Base-by-base conservation (phyloP, 2,888 invertebrate genomes). In the Pseudococcus jackbeardsleyi region DNA sequence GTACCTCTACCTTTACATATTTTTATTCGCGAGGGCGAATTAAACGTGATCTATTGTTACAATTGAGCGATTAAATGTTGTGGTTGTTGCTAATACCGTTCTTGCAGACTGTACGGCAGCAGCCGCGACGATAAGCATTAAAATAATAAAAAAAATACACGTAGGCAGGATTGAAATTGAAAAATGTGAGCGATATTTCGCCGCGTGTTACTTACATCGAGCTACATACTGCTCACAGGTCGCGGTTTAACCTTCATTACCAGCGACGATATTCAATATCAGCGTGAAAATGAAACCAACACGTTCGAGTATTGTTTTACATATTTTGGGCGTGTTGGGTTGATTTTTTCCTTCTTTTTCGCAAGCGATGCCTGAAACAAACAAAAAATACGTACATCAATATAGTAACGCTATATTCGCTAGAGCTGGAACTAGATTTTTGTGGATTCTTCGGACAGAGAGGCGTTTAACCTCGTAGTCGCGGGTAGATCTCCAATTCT, bases 291-390 rank as follows among this genome's bases (percentile, higher is more conserved):
- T 33, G 42, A 79, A 79, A 79, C 79, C 79, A 42, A 79, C 79
- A 42, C 39, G 79, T 42, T 79, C 15, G 17, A 9, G 79, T 79
- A 42, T 42, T 39, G 79, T 79, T 79, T 79, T 72, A 72, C 68
- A 72, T 72, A 72, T 79, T 79, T 79, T 79, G 79, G 79, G 79
- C 46, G 79, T 79, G 79, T 79, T 79, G 79, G 39, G 19, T 72
- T 12, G 12, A 33, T 33, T 26, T 72, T 33, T 11, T 11, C 11
- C 9, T 26, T 33, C 12, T 33, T 72, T 72, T 33, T 72, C 68
- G 68, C 15, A 33, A 72, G 22, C 68, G 5, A 72, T 33, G 68
- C 11, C 68, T 33, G 68, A 72, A 59, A 59, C 59, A 59, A 19
- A 26, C 12, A 72, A 72, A 33, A 33, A 33, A 22, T 33, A 33